Evolutionary conservation across 2,797 vertebrate species (phyloP).

Genomic region (Leptoclinus maculatus): DNA sequence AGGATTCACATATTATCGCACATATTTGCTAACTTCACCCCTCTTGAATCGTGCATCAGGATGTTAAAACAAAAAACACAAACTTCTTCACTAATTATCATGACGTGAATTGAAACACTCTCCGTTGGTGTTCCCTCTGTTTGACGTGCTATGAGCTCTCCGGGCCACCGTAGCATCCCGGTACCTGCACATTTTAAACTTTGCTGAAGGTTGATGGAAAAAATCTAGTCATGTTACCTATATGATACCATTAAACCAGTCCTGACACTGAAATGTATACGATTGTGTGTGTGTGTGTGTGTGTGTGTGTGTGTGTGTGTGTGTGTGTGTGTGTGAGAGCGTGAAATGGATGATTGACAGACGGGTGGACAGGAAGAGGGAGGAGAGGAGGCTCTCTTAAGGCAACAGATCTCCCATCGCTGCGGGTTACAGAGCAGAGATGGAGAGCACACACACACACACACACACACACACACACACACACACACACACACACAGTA

Average conservation of each 20-base stretch:
- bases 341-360: slow-evolving; percentile 13
- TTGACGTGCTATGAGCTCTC: neutral
- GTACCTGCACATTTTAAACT: neutral
- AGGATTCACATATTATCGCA: neutral
- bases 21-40: neutral
- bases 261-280: too few species aligned
- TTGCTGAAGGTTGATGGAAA: slow-evolving; percentile 3
- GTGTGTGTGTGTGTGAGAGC: neutral
- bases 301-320: too few species aligned
- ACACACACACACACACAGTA: slow-evolving; percentile 1
- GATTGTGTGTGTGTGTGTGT: too few species aligned
- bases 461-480: neutral
- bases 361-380: slow-evolving; percentile 36
- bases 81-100: neutral
- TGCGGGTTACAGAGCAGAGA: slow-evolving; percentile 42
- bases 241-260: too few species aligned
- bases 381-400: slow-evolving; percentile 60
- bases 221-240: too few species aligned
- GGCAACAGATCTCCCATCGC: slow-evolving; percentile 63
- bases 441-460: neutral
- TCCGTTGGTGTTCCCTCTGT: too few species aligned
- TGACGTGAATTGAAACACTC: neutral
- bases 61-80: neutral
- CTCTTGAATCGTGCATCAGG: neutral
- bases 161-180: slow-evolving; percentile 3